phyloP scores from a whole-genome alignment of 1,140 invertebrate genomes.

The Ditylenchus dipsaci region DNA sequence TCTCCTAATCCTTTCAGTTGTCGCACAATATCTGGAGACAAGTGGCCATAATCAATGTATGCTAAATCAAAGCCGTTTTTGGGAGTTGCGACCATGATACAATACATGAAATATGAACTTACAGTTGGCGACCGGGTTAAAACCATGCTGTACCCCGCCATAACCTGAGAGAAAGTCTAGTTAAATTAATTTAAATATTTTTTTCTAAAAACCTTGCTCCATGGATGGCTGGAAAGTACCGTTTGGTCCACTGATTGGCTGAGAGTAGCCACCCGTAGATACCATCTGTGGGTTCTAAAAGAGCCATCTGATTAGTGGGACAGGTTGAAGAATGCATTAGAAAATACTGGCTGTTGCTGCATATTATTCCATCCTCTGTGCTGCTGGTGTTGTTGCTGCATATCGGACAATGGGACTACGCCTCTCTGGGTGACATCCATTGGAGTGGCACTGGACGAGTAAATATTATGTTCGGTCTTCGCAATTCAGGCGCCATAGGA shows the following conservation, averaged over 20 bases:
- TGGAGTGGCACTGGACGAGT: background rate
- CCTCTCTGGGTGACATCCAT: background rate
- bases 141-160: too few relatives aligned
- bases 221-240: too few relatives aligned
- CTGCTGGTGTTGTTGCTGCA: background rate
- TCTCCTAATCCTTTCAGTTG: constrained; percentile 21
- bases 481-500: background rate
- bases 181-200: too few relatives aligned
- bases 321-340: background rate
- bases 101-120: too few relatives aligned
- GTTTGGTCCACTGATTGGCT: background rate
- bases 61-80: too few relatives aligned
- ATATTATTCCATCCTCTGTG: background rate
- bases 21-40: constrained; percentile 32
- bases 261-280: background rate
- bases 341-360: background rate
- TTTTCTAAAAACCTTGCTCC: too few relatives aligned
- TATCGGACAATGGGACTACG: background rate
- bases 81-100: too few relatives aligned
- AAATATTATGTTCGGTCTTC: background rate
- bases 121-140: too few relatives aligned
- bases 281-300: background rate
- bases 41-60: constrained; percentile 15
- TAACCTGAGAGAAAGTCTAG: too few relatives aligned
- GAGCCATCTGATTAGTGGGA: background rate